Conservation (phyloP, 2,113 vertebrate species). For the Vidua chalybeata region DNA sequence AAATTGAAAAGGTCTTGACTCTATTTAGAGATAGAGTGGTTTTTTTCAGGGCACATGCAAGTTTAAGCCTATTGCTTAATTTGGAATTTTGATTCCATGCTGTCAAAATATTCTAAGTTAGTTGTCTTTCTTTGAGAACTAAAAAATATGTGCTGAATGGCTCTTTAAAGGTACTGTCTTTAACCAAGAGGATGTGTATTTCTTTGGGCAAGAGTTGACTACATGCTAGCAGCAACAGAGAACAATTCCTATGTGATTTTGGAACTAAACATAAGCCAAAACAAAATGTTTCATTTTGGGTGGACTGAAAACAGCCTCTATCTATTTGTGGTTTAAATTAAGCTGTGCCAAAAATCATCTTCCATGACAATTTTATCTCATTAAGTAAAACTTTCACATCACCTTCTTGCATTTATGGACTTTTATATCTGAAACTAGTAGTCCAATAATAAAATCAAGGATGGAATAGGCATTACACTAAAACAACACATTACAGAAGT, state of each 20-base stretch:
- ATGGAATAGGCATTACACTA: background rate
- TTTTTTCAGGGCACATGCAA: background rate
- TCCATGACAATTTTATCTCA: background rate
- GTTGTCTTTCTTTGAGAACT: background rate
- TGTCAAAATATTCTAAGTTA: background rate
- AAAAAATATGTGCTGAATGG: background rate
- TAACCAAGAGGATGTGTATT: background rate
- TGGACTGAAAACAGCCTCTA: background rate
- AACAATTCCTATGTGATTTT: background rate
- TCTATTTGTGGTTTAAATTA: background rate
- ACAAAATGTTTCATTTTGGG: background rate
- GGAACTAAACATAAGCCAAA: background rate
- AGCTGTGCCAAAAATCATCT: background rate
- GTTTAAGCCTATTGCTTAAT: background rate
- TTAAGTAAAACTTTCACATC: background rate
- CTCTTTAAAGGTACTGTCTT: background rate
- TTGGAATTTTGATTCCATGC: background rate
- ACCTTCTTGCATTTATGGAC: background rate
- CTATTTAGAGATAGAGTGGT: background rate
- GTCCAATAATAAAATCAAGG: background rate
- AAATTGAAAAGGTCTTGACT: background rate
- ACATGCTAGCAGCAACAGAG: background rate
- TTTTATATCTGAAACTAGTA: background rate
- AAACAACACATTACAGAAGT: background rate
- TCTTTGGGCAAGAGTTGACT: background rate